A percentile compares a stretch with the other conserved stretches of the same genome.
These are phyloP conservation scores for Drosophila basisetae DNA, from an alignment of 2,888 invertebrate species.

Conservation along the genomic window DNA sequence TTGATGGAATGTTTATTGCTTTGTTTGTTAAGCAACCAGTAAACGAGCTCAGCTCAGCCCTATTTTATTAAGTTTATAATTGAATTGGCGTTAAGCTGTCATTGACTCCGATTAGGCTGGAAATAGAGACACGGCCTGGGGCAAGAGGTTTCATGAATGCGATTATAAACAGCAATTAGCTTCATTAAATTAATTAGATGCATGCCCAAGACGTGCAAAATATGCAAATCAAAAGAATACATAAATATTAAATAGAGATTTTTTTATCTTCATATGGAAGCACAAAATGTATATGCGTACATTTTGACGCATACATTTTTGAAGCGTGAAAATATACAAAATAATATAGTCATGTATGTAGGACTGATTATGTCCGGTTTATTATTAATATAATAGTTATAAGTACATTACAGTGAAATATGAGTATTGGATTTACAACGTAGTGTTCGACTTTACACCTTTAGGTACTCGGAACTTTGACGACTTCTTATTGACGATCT, in stretches of 20 bases:
- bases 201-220: background rate
- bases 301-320: background rate
- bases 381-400: no score
- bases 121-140: background rate
- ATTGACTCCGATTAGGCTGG: background rate
- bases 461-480: no score
- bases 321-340: background rate
- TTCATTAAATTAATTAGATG: background rate
- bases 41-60: constrained; percentile 23
- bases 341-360: background rate
- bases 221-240: background rate
- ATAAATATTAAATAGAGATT: background rate
- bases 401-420: no score
- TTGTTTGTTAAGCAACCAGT: constrained; percentile 33
- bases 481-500: no score
- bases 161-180: background rate
- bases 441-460: no score
- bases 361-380: no score
- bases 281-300: background rate
- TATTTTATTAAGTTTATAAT: constrained; percentile 31
- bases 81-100: constrained; percentile 19
- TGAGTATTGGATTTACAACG: no score
- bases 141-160: background rate
- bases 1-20: constrained; percentile 40
- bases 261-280: background rate